Percentiles rank a stretch among this genome's conserved stretches.
Conservation (phyloP, 2,113 vertebrate genomes). For the Orycteropus afer region DNA sequence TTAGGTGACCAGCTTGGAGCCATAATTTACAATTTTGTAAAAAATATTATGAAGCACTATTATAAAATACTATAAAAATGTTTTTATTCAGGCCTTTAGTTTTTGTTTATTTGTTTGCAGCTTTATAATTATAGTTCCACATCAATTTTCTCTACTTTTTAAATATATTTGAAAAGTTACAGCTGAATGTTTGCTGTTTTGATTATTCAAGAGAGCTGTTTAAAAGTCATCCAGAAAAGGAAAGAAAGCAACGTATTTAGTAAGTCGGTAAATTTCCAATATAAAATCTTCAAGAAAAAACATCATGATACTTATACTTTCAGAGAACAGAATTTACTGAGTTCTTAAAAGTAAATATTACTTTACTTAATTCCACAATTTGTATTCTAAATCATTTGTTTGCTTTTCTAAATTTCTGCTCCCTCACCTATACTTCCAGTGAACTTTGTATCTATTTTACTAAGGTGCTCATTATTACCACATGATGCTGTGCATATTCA, state of each 20-base stretch:
- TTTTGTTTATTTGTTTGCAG: background rate
- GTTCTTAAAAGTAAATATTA: background rate
- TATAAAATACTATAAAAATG: too few relatives aligned
- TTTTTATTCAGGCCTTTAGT: constrained; percentile 2
- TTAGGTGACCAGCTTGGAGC: background rate
- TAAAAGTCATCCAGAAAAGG: background rate
- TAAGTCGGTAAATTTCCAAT: background rate
- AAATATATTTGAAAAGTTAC: background rate
- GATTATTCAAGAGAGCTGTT: background rate
- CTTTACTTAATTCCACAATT: background rate
- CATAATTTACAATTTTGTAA: background rate
- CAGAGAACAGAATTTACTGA: background rate
- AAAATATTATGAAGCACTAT: constrained; percentile 6
- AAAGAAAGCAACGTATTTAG: background rate
- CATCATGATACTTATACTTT: background rate
- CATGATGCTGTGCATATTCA: background rate
- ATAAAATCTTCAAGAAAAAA: background rate
- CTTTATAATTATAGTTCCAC: background rate
- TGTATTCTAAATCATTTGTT: background rate
- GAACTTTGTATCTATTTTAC: background rate
- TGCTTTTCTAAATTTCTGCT: background rate
- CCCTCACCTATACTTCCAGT: background rate
- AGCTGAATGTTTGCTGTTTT: background rate
- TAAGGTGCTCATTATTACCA: background rate
- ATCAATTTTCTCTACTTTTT: background rate